Evolutionary conservation across 2,113 vertebrate genomes (phyloP).

Genomic region (Macrotus californicus): DNA sequence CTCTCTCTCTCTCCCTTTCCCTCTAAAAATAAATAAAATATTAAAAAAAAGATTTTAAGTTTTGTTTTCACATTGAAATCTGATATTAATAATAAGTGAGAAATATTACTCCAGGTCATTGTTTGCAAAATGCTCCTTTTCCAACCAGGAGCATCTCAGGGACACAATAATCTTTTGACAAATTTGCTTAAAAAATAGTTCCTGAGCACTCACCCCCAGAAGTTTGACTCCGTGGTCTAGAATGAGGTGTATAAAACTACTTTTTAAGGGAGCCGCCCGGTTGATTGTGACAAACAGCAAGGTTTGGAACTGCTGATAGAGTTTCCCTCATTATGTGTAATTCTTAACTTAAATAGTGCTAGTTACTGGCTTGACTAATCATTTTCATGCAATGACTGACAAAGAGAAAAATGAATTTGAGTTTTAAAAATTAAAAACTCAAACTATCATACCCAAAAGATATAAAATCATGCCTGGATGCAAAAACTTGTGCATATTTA

Average conservation of each 20-base stretch:
- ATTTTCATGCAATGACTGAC: slow-evolving; percentile 4
- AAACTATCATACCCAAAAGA: background rate
- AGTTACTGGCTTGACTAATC: background rate
- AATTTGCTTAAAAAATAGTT: slow-evolving; percentile 12
- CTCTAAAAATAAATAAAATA: no score
- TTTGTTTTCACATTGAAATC: background rate
- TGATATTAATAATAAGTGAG: background rate
- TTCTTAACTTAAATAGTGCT: slow-evolving; percentile 2
- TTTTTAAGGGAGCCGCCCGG: background rate
- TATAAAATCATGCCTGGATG: slow-evolving; percentile 1
- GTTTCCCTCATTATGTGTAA: background rate
- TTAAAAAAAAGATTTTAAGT: background rate
- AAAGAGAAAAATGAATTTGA: slow-evolving; percentile 7
- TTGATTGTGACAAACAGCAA: background rate
- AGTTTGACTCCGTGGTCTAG: background rate
- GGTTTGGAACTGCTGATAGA: background rate
- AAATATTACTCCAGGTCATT: background rate
- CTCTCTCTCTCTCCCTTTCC: no score
- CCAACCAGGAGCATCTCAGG: background rate
- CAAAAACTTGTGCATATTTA: background rate
- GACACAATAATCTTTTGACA: background rate
- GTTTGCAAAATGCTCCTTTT: slow-evolving; percentile 17
- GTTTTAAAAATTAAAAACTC: background rate
- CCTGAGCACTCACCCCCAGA: background rate
- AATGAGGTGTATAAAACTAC: background rate